Evolutionary conservation across 2,888 invertebrate species (phyloP).

Genomic region (Diaprepes abbreviatus): DNA sequence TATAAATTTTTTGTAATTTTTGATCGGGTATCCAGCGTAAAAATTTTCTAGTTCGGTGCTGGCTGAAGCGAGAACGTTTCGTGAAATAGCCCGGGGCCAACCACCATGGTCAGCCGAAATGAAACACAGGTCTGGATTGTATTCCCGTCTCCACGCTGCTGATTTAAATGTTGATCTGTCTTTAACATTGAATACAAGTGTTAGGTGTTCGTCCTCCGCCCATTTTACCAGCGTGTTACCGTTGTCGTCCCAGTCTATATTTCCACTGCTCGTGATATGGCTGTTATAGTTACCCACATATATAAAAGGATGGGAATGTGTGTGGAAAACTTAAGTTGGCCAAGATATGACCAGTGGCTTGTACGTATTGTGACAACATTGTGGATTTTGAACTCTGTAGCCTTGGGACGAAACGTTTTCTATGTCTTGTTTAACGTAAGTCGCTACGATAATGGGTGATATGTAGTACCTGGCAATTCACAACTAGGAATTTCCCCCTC

Average conservation of each 20-base stretch:
- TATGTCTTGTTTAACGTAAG: constrained; percentile 39
- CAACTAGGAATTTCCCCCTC: too few relatives aligned
- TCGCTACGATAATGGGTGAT: too few relatives aligned
- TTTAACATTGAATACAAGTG: constrained; percentile 48
- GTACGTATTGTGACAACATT: constrained; percentile 45
- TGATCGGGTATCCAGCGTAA: too few relatives aligned
- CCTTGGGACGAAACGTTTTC: constrained; percentile 42
- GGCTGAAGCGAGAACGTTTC: constrained; percentile 3
- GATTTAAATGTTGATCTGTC: constrained; percentile 47
- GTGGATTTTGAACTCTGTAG: constrained; percentile 41
- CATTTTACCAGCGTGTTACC: constrained; percentile 45
- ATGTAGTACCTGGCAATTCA: too few relatives aligned
- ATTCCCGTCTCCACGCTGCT: constrained; percentile 45
- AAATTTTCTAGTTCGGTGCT: too few relatives aligned
- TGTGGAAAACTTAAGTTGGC: constrained; percentile 44
- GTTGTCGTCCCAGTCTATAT: constrained; percentile 40
- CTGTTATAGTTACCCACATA: constrained; percentile 49
- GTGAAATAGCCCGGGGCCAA: not conserved
- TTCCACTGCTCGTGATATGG: constrained; percentile 49
- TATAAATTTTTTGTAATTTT: too few relatives aligned
- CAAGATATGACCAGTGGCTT: constrained; percentile 44
- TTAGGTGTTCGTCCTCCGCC: constrained; percentile 44
- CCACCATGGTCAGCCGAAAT: too few relatives aligned
- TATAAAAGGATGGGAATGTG: constrained; percentile 39
- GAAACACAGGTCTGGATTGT: constrained; percentile 47